Evolutionary conservation across 2,113 vertebrate genomes (phyloP), one percentile per base, ranked within the genome.

Genomic region (Camelus bactrianus): DNA sequence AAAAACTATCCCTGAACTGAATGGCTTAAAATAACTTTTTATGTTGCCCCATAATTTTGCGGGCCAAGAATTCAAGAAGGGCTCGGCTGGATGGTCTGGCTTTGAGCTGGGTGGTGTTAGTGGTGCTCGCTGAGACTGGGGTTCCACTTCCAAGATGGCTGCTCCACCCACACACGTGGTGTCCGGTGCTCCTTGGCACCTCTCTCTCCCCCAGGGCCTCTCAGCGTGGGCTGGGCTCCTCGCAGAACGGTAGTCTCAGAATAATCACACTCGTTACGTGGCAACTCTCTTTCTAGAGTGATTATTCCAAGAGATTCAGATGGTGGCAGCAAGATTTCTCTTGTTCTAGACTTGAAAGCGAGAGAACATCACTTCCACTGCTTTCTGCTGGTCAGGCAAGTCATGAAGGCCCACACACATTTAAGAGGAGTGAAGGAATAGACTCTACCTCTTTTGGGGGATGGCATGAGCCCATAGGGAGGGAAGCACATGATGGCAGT

Each of bases 261-360:
- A 32, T 12, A 85, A 32, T 28, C 64, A 67, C 14, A 73, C 17
- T 77, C 38, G 15, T 58, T 20, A 17, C 35, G 46, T 22, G 46
- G 35, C 54, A 86, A 8, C 46, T 94, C 24, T 35, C 48, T 85
- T 76, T 76, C 20, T 73, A 90, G 60, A 64, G 54, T n/a, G 15
- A 65, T 72, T 91, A 73, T 42, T 93, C 19, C 42, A 54, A 89
- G 89, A 67, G 26, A 62, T 46, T 28, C 50, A 67, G 26, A 56
- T 30, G 32, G 82, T 69, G 93, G 73, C 46, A 89, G 60, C 42
- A 60, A 83, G 24, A 35, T 76, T 90, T 93, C 73, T 83, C 93
- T 83, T 83, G 79, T 84, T 56, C 22, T 89, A 67, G 42, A 94
- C 30, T 69, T 75, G 62, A 91, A 95, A 94, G 85, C 42, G 84